phyloP scores from a whole-genome alignment of 2,888 invertebrate genomes.

The Eulithis prunata region DNA sequence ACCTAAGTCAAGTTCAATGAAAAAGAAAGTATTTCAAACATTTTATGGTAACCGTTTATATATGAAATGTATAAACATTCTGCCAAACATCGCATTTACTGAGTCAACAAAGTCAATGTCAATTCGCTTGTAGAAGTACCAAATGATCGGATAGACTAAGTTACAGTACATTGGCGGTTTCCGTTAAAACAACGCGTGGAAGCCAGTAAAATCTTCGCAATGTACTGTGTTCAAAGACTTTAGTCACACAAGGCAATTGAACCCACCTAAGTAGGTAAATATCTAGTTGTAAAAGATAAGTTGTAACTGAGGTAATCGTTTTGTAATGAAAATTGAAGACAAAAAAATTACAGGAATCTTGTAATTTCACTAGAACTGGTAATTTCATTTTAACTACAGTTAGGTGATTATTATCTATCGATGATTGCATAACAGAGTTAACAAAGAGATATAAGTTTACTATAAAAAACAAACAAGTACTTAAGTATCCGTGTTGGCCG shows the following conservation, averaged over 20 bases:
- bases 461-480: too few relatives aligned
- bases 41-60: conserved; percentile 1
- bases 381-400: too few relatives aligned
- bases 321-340: conserved; percentile 1
- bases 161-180: conserved; percentile 32
- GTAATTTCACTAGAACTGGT: not conserved
- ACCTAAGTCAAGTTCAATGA: conserved; percentile 72
- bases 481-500: too few relatives aligned
- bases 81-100: conserved; percentile 36
- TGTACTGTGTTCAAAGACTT: conserved; percentile 17
- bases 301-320: conserved; percentile 10
- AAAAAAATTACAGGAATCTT: not conserved
- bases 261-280: not conserved
- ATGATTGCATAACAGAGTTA: too few relatives aligned
- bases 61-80: conserved; percentile 21
- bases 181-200: not conserved
- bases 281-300: conserved; percentile 3
- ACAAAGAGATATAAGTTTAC: too few relatives aligned
- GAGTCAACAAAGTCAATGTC: conserved; percentile 56
- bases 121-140: conserved; percentile 11
- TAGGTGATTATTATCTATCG: too few relatives aligned
- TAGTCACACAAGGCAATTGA: not conserved
- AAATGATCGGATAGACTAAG: conserved; percentile 14
- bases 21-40: conserved; percentile 62
- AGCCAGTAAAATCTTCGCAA: conserved; percentile 10